Evolutionary conservation across 2,888 invertebrate species (phyloP).

Genomic region (Mesopsocus fuscifrons): DNA sequence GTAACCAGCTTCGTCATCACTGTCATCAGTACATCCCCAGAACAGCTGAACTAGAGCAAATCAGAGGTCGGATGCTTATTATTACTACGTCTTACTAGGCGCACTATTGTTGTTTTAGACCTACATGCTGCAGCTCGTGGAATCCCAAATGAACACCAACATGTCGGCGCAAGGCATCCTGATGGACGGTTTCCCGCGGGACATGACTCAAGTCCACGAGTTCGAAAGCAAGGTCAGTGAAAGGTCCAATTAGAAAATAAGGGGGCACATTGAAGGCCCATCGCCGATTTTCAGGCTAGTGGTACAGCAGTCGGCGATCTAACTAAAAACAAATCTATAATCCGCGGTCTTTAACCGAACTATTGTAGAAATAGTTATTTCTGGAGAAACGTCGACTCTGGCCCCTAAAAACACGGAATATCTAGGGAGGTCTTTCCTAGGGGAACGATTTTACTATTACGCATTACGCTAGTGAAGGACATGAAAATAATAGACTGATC

Average conservation of each 20-base stretch:
- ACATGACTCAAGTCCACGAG: constrained; percentile 65
- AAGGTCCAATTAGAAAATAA: constrained; percentile 10
- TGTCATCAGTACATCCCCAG: not conserved
- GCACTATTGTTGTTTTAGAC: constrained; percentile 32
- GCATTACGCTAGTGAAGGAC: too few relatives aligned
- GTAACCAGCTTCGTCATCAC: too few relatives aligned
- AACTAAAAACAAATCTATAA: not conserved
- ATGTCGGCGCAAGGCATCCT: constrained; percentile 57
- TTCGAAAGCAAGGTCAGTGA: constrained; percentile 70
- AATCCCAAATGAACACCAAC: constrained; percentile 39
- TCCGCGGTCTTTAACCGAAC: not conserved
- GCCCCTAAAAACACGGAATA: too few relatives aligned
- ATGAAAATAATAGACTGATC: too few relatives aligned
- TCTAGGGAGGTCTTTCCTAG: too few relatives aligned
- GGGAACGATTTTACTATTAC: too few relatives aligned
- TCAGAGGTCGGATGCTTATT: too few relatives aligned
- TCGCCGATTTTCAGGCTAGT: constrained; percentile 1
- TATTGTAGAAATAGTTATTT: not conserved
- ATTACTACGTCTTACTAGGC: too few relatives aligned
- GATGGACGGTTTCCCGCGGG: constrained; percentile 87
- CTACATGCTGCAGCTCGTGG: constrained; percentile 54
- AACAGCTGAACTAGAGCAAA: not conserved
- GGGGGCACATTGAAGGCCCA: too few relatives aligned
- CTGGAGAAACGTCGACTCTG: not conserved
- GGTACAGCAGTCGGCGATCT: not conserved